Evolutionary conservation across 2,113 vertebrate species (phyloP).

Genomic region (Parotia lawesii): DNA sequence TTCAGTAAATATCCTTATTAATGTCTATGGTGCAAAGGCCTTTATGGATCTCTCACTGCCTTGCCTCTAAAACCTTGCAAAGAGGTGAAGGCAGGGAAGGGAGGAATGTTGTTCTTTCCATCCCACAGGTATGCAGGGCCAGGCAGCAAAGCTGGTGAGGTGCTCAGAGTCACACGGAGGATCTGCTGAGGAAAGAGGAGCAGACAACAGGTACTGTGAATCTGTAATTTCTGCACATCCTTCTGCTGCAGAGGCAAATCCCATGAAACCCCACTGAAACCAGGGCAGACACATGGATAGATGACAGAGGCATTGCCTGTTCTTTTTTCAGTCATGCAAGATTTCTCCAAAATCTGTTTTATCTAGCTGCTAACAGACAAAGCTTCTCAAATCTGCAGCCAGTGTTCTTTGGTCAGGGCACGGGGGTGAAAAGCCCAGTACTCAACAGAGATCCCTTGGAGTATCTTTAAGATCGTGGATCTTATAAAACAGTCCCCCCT

Average conservation of each 20-base stretch:
- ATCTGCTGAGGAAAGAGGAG: background rate
- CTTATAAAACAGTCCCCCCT: conserved; percentile 68
- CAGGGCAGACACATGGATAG: rapidly evolving
- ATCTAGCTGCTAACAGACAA: background rate
- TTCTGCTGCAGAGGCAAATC: background rate
- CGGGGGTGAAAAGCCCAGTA: background rate
- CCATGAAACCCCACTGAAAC: background rate
- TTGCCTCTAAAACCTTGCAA: background rate
- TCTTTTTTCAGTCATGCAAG: background rate
- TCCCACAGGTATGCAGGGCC: background rate
- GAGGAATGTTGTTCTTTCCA: background rate
- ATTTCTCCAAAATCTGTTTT: conserved; percentile 9
- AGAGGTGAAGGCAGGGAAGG: background rate
- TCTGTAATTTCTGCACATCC: background rate
- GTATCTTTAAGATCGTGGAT: conserved; percentile 72
- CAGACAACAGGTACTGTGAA: background rate
- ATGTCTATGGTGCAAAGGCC: background rate
- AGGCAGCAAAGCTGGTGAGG: background rate
- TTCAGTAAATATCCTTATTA: background rate
- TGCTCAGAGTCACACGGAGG: background rate
- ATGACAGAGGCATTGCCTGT: background rate
- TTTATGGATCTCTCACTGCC: background rate
- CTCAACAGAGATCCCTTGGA: conserved; percentile 68
- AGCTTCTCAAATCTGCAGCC: background rate
- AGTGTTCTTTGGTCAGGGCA: background rate